Evolutionary conservation across 1,140 invertebrate genomes (phyloP).

Genomic region (Zeugodacus cucurbitae): DNA sequence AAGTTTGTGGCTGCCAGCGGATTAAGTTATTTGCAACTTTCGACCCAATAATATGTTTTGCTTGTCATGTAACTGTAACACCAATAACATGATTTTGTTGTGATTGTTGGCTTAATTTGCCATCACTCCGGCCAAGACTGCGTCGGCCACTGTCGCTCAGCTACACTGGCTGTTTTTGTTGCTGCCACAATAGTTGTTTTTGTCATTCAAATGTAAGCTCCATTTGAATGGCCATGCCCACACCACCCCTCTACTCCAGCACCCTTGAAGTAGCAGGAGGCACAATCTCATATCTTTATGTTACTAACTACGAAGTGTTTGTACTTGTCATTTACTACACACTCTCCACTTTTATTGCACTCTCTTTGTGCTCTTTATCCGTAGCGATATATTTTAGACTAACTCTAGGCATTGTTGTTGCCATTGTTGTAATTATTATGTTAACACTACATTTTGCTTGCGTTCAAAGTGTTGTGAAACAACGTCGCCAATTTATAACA

Average conservation of each 20-base stretch:
- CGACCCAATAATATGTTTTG: slow-evolving; percentile 33
- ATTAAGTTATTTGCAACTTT: slow-evolving; percentile 38
- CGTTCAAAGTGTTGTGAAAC: not conserved
- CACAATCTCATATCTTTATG: not conserved
- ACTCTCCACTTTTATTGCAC: slow-evolving; percentile 7
- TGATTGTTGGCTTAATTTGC: not conserved
- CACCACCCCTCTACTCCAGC: not conserved
- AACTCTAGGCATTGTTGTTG: not conserved
- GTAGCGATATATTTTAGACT: not conserved
- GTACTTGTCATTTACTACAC: slow-evolving; percentile 14
- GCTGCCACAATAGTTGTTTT: not conserved
- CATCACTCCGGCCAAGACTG: not conserved
- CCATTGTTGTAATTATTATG: slow-evolving; percentile 35
- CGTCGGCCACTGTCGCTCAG: not conserved
- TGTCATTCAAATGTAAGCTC: not conserved
- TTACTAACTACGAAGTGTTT: not conserved
- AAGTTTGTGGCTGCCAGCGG: slow-evolving; percentile 21
- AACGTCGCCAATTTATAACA: not conserved
- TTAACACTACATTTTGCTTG: slow-evolving; percentile 16
- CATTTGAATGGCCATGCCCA: not conserved
- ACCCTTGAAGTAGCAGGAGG: not conserved
- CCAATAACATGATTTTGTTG: slow-evolving; percentile 1
- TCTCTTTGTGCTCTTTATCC: not conserved
- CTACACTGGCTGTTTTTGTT: not conserved
- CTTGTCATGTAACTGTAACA: slow-evolving; percentile 3